Evolutionary conservation across 2,888 invertebrate species (phyloP).

Genomic region (Perdita meconis): DNA sequence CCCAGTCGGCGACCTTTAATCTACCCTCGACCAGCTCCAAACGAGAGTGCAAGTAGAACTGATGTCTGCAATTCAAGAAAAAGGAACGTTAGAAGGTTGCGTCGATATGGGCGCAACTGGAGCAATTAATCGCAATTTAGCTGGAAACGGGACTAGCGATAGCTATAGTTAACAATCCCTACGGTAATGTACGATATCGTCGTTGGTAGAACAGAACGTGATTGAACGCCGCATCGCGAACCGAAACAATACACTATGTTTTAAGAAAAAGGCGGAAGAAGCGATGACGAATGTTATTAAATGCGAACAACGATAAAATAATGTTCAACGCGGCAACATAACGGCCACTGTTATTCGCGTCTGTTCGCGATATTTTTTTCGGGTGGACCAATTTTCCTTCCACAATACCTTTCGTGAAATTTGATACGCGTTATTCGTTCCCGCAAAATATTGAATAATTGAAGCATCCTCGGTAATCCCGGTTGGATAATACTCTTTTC

Average conservation of each 20-base stretch:
- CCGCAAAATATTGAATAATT: slow-evolving; percentile 29
- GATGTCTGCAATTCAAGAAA: slow-evolving; percentile 86
- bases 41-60: slow-evolving; percentile 94
- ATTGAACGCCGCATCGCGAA: neutral
- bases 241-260: neutral
- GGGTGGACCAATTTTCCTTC: neutral
- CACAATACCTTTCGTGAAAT: neutral
- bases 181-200: neutral
- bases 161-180: neutral
- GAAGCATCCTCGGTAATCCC: slow-evolving; percentile 22
- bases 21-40: slow-evolving; percentile 91
- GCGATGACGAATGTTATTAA: slow-evolving; percentile 13
- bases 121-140: slow-evolving; percentile 58
- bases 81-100: neutral
- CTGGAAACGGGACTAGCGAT: neutral
- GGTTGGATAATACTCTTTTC: slow-evolving; percentile 2
- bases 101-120: neutral
- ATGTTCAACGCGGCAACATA: neutral
- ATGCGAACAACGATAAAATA: slow-evolving; percentile 12
- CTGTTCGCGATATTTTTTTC: slow-evolving; percentile 11
- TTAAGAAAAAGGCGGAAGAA: neutral
- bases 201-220: too few species aligned
- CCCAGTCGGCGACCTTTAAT: slow-evolving; percentile 89
- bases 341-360: neutral
- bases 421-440: neutral